Evolutionary conservation across 2,797 vertebrate genomes (phyloP).

Genomic region (Pangasius mekongensis): DNA sequence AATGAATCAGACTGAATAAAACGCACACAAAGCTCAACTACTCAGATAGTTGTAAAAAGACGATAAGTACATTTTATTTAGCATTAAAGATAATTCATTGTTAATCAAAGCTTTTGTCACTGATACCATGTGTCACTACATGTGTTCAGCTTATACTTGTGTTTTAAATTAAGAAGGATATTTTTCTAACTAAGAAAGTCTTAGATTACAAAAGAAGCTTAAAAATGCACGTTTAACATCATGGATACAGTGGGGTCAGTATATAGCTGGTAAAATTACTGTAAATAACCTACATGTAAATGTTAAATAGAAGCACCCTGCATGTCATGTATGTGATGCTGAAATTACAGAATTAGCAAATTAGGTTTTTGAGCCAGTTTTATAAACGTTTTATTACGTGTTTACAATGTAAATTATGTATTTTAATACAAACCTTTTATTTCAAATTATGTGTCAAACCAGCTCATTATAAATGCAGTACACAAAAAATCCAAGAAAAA

Average conservation of each 20-base stretch:
- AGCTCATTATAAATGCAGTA: neutral
- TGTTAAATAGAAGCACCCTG: neutral
- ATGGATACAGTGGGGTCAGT: neutral
- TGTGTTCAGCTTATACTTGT: neutral
- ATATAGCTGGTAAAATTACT: too few relatives aligned
- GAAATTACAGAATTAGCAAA: neutral
- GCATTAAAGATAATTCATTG: neutral
- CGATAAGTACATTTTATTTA: neutral
- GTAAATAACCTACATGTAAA: neutral
- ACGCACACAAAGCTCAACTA: neutral
- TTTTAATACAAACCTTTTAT: neutral
- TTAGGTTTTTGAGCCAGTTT: neutral
- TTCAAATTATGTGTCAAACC: neutral
- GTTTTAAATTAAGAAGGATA: neutral
- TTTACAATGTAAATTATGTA: neutral
- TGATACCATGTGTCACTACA: neutral
- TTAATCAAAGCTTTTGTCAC: neutral
- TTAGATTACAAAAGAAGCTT: neutral
- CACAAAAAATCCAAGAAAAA: neutral
- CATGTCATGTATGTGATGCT: neutral
- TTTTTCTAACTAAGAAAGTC: neutral
- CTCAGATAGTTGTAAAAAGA: neutral
- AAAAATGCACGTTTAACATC: neutral
- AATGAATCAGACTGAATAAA: neutral
- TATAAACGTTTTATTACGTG: neutral